A percentile compares a stretch with the other conserved stretches of the same genome.
These are phyloP conservation scores for Coracopsis vasa DNA, from an alignment of 2,113 vertebrate genomes.

Conservation along the genomic window DNA sequence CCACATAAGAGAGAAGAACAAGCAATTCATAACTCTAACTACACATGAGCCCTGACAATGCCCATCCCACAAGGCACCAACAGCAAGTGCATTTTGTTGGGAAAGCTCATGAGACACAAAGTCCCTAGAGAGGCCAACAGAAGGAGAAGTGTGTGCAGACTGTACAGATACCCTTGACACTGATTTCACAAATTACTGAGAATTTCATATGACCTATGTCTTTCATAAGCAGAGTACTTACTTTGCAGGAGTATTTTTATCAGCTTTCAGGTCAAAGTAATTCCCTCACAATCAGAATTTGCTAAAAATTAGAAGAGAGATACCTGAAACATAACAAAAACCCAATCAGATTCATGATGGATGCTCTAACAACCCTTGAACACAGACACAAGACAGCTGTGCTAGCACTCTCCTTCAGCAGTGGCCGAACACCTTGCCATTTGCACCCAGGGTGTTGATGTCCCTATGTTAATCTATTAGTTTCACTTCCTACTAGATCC, in stretches of 20 bases:
- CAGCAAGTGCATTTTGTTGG: neutral
- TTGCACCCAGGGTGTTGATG: neutral
- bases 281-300: neutral
- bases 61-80: neutral
- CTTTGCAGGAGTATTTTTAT: neutral
- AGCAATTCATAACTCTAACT: neutral
- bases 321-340: neutral
- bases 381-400: neutral
- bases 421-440: neutral
- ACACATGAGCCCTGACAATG: neutral
- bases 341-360: accelerated
- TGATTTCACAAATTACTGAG: neutral
- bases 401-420: neutral
- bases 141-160: accelerated
- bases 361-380: neutral
- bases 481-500: neutral
- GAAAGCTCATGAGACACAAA: neutral
- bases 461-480: neutral
- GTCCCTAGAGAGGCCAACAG: neutral
- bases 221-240: neutral
- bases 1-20: accelerated
- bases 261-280: neutral
- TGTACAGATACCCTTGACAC: neutral
- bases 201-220: neutral
- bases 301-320: neutral